Evolutionary conservation across 2,113 vertebrate genomes (phyloP), one percentile per base, ranked within the genome.

Genomic region (Gadus chalcogrammus): DNA sequence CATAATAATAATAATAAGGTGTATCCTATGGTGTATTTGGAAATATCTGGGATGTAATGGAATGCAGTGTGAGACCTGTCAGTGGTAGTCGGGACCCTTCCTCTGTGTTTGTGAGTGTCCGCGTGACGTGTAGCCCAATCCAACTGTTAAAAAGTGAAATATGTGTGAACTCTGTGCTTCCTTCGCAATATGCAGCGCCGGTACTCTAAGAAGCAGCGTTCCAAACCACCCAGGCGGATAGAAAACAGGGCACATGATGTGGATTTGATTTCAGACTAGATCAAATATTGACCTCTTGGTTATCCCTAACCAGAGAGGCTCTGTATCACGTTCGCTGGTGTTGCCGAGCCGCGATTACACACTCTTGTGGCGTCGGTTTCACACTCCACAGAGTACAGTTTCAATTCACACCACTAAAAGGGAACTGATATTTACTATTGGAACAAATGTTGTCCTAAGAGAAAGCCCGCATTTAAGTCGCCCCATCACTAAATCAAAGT

Each of bases 151-250:
- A 85, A 85, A 80, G 81, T 86, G 82, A 84, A 88, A 82, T 88
- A 86, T 88, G 88, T 90, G 88, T 90, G 88, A 90, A 90, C 88
- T 91, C 90, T 91, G 91, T 89, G 91, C 91, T 93, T 93, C 91
- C 91, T 91, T 92, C 87, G 90, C 88, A 92, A 91, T 91, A 91
- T 88, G 90, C 92, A 93, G 89, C 88, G 76, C 91, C 91, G 91
- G 90, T 92, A 91, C 88, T 84, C 76, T 73, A 82, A 87, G 85
- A 84, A 83, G 79, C 88, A 86, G 87, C 82, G 87, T 79, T 17
- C 63, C 20, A 60, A 58, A 58, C 15, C 55, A 16, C 55, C 55
- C 15, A 58, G n/a, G n/a, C 55, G 7, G 5, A 13, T 58, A 58
- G 15, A n/a, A 13, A 48, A 58, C 15, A n/a, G n/a, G 55, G 55